phyloP scores from a whole-genome alignment of 2,797 vertebrate species.

The Brotula barbata region DNA sequence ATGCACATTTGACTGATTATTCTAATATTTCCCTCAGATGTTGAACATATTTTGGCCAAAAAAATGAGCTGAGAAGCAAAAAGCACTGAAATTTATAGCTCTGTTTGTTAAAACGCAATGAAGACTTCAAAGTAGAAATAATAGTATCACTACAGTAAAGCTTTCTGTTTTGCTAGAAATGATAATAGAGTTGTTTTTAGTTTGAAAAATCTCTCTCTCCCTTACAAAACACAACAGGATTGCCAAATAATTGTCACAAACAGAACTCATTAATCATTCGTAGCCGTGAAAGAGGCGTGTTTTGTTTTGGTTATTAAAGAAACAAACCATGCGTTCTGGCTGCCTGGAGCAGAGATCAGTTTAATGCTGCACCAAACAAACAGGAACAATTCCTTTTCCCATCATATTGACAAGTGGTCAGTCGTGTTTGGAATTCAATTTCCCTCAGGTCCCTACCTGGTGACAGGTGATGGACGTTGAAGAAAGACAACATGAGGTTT shows the following conservation, averaged over 20 bases:
- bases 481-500: slow-evolving; percentile 54
- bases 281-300: too few species aligned
- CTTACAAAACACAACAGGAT: not conserved
- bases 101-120: too few species aligned
- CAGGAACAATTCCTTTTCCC: slow-evolving; percentile 14
- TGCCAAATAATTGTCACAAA: not conserved
- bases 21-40: too few species aligned
- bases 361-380: slow-evolving; percentile 25
- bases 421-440: slow-evolving; percentile 39
- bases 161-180: not conserved
- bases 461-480: slow-evolving; percentile 63
- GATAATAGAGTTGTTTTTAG: not conserved
- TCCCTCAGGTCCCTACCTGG: slow-evolving; percentile 20
- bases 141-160: too few species aligned
- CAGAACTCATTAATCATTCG: not conserved
- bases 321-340: not conserved
- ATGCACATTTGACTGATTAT: too few species aligned
- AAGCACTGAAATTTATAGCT: too few species aligned
- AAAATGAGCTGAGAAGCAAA: too few species aligned
- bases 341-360: slow-evolving; percentile 5
- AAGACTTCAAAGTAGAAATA: too few species aligned
- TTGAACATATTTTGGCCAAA: too few species aligned
- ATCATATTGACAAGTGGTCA: slow-evolving; percentile 48
- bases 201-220: not conserved
- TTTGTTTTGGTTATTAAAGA: not conserved